Evolutionary conservation across 2,888 invertebrate species (phyloP).

Genomic region (Coelogynopora nodosa): DNA sequence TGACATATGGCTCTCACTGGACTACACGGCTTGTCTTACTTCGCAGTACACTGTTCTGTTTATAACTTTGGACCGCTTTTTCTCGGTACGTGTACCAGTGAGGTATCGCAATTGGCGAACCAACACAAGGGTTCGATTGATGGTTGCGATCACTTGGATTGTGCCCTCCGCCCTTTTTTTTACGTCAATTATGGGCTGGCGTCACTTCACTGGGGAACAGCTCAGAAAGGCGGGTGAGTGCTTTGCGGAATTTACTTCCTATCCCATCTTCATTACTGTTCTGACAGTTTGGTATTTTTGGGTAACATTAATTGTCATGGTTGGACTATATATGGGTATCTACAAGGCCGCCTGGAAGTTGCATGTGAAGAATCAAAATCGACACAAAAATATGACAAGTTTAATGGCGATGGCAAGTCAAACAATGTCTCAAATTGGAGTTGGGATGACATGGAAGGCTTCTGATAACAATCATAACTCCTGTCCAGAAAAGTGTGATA

Average conservation of each 20-base stretch:
- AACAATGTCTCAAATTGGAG: slow-evolving; percentile 15
- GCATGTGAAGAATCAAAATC: not conserved
- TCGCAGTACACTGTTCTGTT: slow-evolving; percentile 97
- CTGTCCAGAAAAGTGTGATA: not conserved
- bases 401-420: slow-evolving; percentile 14
- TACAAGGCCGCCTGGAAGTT: slow-evolving; percentile 76
- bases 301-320: slow-evolving; percentile 89
- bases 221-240: slow-evolving; percentile 69
- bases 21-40: slow-evolving; percentile 96
- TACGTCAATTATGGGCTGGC: slow-evolving; percentile 97
- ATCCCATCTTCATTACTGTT: slow-evolving; percentile 92
- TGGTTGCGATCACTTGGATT: slow-evolving; percentile 93
- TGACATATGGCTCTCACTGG: slow-evolving; percentile 95
- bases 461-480: not conserved
- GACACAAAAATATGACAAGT: slow-evolving; percentile 6
- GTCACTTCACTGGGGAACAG: slow-evolving; percentile 81
- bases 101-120: slow-evolving; percentile 94
- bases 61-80: slow-evolving; percentile 95
- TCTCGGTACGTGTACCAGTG: slow-evolving; percentile 95
- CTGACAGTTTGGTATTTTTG: slow-evolving; percentile 93
- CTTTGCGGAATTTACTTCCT: slow-evolving; percentile 91
- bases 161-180: slow-evolving; percentile 92
- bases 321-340: slow-evolving; percentile 90
- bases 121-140: slow-evolving; percentile 83
- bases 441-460: not conserved